Evolutionary conservation across 2,797 vertebrate species (phyloP).

Genomic region (Pseudochirops cupreus): DNA sequence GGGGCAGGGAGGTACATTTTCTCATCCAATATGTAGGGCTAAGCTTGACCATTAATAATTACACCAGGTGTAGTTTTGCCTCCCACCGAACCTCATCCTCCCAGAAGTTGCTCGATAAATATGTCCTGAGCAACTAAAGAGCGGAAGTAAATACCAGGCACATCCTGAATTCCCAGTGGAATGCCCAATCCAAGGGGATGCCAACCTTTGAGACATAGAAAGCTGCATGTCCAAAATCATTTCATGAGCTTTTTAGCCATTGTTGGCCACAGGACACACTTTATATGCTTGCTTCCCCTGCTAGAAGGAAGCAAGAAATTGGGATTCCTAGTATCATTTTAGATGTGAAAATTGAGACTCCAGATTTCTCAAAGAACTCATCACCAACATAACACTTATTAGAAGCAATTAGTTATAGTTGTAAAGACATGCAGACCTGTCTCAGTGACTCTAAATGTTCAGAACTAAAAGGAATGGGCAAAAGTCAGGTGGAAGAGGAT

Average conservation of each 20-base stretch:
- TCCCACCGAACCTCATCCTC: background rate
- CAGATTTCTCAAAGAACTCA: no score
- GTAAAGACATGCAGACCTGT: no score
- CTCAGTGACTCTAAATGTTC: no score
- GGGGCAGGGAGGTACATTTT: background rate
- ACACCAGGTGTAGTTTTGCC: background rate
- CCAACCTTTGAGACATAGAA: background rate
- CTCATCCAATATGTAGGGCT: background rate
- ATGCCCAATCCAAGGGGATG: background rate
- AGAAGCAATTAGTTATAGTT: no score
- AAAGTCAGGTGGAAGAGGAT: no score
- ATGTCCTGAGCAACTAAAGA: background rate
- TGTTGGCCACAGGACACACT: background rate
- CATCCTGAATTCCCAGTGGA: background rate
- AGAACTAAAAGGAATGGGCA: no score
- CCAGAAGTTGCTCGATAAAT: background rate
- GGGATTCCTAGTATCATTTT: no score
- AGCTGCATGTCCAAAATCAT: background rate
- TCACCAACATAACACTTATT: no score
- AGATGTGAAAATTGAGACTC: no score
- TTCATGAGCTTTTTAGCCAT: background rate
- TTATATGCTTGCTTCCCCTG: background rate
- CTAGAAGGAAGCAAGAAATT: background rate
- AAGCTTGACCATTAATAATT: background rate
- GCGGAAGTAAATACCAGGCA: background rate